These are phyloP conservation scores for Reticulitermes lucifugus DNA, from an alignment of 2,888 invertebrate genomes.

Conservation along the genomic window DNA sequence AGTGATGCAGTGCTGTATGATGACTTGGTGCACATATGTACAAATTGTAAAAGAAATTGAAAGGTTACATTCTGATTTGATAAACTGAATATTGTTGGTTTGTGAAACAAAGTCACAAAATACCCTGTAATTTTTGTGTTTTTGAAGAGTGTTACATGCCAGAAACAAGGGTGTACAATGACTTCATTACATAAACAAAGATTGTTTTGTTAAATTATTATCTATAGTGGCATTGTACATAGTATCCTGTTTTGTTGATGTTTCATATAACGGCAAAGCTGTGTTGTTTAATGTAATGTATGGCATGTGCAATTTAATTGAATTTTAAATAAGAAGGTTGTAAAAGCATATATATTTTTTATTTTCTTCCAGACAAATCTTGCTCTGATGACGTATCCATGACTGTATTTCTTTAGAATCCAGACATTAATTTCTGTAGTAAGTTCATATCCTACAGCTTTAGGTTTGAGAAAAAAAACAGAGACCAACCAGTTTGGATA, in stretches of 20 bases:
- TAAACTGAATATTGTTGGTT: slow-evolving; percentile 3
- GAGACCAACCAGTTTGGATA: background rate
- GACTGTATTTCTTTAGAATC: background rate
- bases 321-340: slow-evolving; percentile 13
- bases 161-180: slow-evolving; percentile 1
- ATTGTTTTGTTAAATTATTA: slow-evolving; percentile 27
- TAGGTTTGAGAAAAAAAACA: background rate
- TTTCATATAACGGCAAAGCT: slow-evolving; percentile 29
- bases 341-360: slow-evolving; percentile 21
- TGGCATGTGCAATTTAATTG: slow-evolving; percentile 25
- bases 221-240: slow-evolving; percentile 15
- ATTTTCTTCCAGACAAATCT: slow-evolving; percentile 23
- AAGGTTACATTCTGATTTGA: slow-evolving; percentile 15
- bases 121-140: slow-evolving; percentile 17
- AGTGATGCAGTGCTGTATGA: slow-evolving; percentile 8
- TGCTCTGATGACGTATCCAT: slow-evolving; percentile 23
- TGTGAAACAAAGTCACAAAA: background rate
- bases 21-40: background rate
- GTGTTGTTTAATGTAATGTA: slow-evolving; percentile 28
- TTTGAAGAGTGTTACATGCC: background rate
- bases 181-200: background rate
- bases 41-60: background rate
- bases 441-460: background rate
- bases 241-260: slow-evolving; percentile 25
- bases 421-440: slow-evolving; percentile 17